Evolutionary conservation across 2,113 vertebrate species (phyloP).

Genomic region (Cinclus mexicanus): DNA sequence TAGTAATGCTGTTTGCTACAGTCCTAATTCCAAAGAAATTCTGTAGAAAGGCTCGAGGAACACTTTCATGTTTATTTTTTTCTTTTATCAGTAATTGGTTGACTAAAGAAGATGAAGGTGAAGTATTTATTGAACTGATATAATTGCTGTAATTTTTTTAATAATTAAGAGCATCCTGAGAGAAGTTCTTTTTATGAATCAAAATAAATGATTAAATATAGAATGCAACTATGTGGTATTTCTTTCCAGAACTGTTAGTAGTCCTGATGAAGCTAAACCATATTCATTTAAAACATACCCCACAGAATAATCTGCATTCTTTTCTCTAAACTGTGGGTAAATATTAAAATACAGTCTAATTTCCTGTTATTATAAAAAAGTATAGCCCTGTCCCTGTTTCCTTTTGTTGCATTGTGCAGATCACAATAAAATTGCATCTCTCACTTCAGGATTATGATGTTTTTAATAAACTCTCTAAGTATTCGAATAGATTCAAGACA

Average conservation of each 20-base stretch:
- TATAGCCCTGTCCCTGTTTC: not conserved
- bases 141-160: constrained; percentile 48
- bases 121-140: constrained; percentile 45
- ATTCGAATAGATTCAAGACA: not conserved
- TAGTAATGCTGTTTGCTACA: not conserved
- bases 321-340: not conserved
- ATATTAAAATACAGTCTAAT: not conserved
- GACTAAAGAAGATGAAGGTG: constrained; percentile 24
- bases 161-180: constrained; percentile 56
- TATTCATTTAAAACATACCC: not conserved
- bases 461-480: not conserved
- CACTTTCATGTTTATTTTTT: not conserved
- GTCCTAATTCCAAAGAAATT: not conserved
- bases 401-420: not conserved
- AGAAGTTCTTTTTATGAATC: constrained; percentile 16
- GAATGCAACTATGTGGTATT: not conserved
- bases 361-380: not conserved
- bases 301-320: not conserved
- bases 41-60: not conserved
- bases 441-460: not conserved
- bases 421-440: not conserved
- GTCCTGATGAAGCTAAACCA: not conserved
- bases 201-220: constrained; percentile 32
- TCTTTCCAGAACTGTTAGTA: not conserved
- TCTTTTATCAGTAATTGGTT: not conserved